Percentiles rank a stretch among this genome's conserved stretches.
Conservation (phyloP, 1,140 invertebrate species). For the Pseudomyrmex pallidus region DNA sequence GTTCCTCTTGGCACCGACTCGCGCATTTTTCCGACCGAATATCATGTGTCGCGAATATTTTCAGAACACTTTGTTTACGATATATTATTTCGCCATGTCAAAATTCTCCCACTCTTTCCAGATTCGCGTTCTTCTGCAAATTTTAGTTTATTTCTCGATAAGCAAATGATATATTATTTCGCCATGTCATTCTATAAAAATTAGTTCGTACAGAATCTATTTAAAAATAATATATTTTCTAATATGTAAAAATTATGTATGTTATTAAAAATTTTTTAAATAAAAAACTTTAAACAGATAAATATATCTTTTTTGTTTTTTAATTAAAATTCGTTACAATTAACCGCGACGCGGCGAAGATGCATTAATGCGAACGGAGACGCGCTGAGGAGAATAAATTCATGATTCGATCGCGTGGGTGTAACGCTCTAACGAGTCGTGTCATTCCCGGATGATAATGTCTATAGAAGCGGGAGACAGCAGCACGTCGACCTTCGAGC, state of each 20-base stretch:
- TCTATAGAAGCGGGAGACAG: slow-evolving; percentile 48
- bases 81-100: slow-evolving; percentile 1
- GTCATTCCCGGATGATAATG: slow-evolving; percentile 44
- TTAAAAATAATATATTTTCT: too few species aligned
- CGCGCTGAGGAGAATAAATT: slow-evolving; percentile 51
- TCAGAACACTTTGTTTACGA: slow-evolving; percentile 35
- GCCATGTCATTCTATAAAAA: neutral
- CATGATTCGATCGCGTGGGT: slow-evolving; percentile 57
- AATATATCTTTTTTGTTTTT: neutral
- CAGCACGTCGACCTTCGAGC: slow-evolving; percentile 66
- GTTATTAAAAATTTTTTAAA: too few species aligned
- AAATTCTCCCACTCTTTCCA: neutral
- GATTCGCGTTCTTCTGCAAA: neutral
- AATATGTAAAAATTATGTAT: neutral
- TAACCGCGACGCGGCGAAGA: neutral
- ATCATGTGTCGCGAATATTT: slow-evolving; percentile 46
- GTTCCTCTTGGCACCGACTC: slow-evolving; percentile 42
- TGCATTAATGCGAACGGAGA: neutral
- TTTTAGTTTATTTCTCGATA: neutral
- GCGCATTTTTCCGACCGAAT: slow-evolving; percentile 24
- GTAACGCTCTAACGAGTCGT: slow-evolving; percentile 52
- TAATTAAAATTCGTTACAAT: neutral
- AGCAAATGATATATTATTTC: slow-evolving; percentile 1
- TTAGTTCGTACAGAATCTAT: neutral
- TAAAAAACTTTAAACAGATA: neutral